Evolutionary conservation across 2,113 vertebrate species (phyloP).

Genomic region (Microcebus lehilahytsara): DNA sequence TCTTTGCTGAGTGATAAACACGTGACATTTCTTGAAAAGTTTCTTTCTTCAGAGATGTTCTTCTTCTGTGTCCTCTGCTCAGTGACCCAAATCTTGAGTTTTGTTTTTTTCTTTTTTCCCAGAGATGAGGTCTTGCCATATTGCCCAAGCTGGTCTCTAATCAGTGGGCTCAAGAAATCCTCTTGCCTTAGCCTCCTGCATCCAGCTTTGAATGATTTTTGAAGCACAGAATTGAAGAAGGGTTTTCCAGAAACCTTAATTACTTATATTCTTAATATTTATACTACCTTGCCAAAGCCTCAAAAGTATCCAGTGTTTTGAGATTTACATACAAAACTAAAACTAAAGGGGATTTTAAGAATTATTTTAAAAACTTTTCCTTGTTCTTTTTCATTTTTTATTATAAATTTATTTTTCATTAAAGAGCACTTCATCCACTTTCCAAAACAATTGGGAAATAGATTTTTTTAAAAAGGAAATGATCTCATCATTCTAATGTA

Average conservation of each 20-base stretch:
- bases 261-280: not conserved
- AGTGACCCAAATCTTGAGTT: conserved; percentile 33
- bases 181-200: not conserved
- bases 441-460: conserved; percentile 3
- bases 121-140: not conserved
- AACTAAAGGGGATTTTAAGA: conserved; percentile 23
- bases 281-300: not conserved
- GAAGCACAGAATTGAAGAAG: not conserved
- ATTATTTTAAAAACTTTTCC: not conserved
- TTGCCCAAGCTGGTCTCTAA: not conserved
- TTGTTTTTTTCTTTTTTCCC: not conserved
- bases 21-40: not conserved
- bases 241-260: not conserved
- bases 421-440: not conserved
- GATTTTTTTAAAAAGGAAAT: not conserved
- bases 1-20: not conserved
- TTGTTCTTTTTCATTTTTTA: conserved; percentile 6
- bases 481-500: not conserved
- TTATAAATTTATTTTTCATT: conserved; percentile 11
- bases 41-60: conserved; percentile 4
- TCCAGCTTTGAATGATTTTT: not conserved
- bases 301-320: not conserved
- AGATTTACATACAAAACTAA: not conserved
- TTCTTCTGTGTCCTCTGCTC: not conserved
- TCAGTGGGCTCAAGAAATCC: not conserved